Base-by-base conservation (phyloP, 2,113 vertebrate genomes). In the Erythrolamprus reginae region DNA sequence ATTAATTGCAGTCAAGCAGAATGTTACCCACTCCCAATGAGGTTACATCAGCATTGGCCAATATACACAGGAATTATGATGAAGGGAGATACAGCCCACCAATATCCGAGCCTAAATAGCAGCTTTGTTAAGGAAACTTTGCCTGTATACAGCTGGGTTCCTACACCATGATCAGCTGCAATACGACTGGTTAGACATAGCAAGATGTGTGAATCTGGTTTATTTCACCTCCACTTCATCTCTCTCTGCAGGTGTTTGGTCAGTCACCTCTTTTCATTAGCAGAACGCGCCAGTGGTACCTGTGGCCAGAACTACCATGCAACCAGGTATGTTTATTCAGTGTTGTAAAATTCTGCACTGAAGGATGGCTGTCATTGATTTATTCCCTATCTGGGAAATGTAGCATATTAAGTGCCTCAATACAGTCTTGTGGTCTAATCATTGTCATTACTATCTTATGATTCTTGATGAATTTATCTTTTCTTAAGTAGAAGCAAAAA, bases 291-390 rank as follows among this genome's bases (percentile, higher is more conserved):
- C 87, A 83, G n/a, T 98, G 97, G 97, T 92, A 88, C 56, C 94
- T 98, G 82, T 97, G 97, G 95, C 97, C 97, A 91, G 96, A 96
- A 92, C 87, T 98, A 88, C 96, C 95, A 0, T 92, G 86, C 51
- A 28, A 77, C 70, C 28, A 95, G 96, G 97, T 97, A 56, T 10
- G 1, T 23, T 42, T 84, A 50, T 26, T 23, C 48, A 77, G 0
- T 10, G 10, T 53, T 92, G 52, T 42, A 1, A 55, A 10, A 10
- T 90, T 87, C 47, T n/a, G 21, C 0, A 45, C 0, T n/a, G 45
- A 7, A 82, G 45, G 28, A 38, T 33, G 65, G 56, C 10, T 10
- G 10, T 82, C n/a, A 50, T 65, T 82, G 82, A 92, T 38, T 82
- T 53, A 21, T 52, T 55, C 51, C 10, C 28, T 45, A 33, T 53